A percentile compares a stretch with the other conserved stretches of the same genome.
These are phyloP conservation scores for Paratilapia polleni DNA, from an alignment of 2,113 vertebrate species.

Conservation along the genomic window DNA sequence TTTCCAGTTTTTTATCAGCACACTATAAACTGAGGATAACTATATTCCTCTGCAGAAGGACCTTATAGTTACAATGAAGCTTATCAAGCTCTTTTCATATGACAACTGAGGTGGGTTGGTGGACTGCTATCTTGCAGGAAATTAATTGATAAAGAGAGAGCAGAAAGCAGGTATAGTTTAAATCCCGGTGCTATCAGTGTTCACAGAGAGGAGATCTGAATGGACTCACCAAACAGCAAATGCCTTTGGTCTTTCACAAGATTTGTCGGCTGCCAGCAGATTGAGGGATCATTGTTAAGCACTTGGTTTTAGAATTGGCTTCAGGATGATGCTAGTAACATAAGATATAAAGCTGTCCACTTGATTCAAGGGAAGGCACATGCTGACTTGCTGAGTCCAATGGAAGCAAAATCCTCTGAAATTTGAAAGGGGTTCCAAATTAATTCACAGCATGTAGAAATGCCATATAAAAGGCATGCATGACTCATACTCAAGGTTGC, in stretches of 20 bases:
- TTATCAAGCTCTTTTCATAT: conserved; percentile 37
- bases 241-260: conserved; percentile 32
- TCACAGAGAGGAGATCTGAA: conserved; percentile 33
- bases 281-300: conserved; percentile 45
- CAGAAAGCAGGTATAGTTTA: conserved; percentile 17
- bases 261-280: conserved; percentile 33
- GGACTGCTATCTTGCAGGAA: conserved; percentile 24
- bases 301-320: conserved; percentile 13
- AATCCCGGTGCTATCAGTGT: conserved; percentile 12
- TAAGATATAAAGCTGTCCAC: conserved; percentile 3
- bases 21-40: conserved; percentile 10
- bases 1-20: conserved; percentile 40
- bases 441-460: conserved; percentile 4
- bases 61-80: conserved; percentile 18
- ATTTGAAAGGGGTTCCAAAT: neutral
- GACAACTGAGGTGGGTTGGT: conserved; percentile 37
- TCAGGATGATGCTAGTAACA: conserved; percentile 9
- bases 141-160: conserved; percentile 39
- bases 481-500: neutral
- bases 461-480: neutral
- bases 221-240: conserved; percentile 37
- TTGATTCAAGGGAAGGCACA: conserved; percentile 16
- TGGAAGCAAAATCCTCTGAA: neutral
- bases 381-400: neutral
- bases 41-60: neutral